A percentile compares a stretch with the other conserved stretches of the same genome.
These are phyloP conservation scores for Phthorimaea operculella DNA, from an alignment of 1,140 invertebrate genomes.

Conservation along the genomic window DNA sequence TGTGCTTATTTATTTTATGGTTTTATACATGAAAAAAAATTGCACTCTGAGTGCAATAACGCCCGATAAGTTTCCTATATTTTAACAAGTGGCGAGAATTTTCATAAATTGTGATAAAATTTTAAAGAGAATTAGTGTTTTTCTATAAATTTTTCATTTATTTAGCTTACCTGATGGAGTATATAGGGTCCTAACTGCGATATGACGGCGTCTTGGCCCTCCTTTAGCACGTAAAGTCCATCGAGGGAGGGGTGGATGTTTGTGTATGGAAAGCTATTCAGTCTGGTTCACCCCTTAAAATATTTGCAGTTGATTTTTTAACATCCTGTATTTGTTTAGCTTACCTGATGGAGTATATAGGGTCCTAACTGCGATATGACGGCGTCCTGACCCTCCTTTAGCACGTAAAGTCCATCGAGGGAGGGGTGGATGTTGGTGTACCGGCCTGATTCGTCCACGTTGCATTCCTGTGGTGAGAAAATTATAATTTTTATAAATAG, in stretches of 20 bases:
- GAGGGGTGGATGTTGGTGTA: constrained; percentile 75
- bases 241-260: constrained; percentile 74
- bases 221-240: constrained; percentile 78
- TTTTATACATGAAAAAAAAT: no score
- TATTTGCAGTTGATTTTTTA: no score
- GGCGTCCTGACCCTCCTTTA: constrained; percentile 73
- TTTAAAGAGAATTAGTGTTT: no score
- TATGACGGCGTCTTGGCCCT: constrained; percentile 72
- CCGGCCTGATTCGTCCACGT: constrained; percentile 86
- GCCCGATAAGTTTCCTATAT: no score
- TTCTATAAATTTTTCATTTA: no score
- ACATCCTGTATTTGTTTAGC: no score
- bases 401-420: constrained; percentile 79
- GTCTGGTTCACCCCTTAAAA: no score
- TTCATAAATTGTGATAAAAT: no score
- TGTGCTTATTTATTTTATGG: no score
- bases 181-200: constrained; percentile 68
- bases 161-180: constrained; percentile 59
- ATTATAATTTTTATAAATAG: not conserved
- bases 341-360: constrained; percentile 73
- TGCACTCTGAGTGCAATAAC: no score
- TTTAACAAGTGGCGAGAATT: no score
- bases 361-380: constrained; percentile 62
- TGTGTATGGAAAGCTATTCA: no score
- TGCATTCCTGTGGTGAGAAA: constrained; percentile 72